Percentiles rank a stretch among this genome's conserved stretches.
Conservation (phyloP, 2,888 invertebrate species). For the Apamea monoglypha region DNA sequence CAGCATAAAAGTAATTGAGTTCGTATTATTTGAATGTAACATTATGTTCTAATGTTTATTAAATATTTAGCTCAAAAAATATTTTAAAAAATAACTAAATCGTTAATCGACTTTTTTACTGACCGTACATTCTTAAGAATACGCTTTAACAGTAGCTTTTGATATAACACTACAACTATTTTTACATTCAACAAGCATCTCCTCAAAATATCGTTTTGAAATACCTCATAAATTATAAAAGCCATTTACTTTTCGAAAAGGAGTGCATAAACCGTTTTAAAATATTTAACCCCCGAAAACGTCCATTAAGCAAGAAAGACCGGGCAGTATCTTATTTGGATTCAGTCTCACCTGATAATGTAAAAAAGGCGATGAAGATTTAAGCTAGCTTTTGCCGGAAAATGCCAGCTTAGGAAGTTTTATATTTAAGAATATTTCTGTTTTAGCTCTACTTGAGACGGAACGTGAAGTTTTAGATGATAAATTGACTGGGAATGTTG, state of each 20-base stretch:
- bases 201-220: not conserved
- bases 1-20: not conserved
- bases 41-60: not conserved
- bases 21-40: not conserved
- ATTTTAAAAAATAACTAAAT: not conserved
- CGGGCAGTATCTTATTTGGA: conserved; percentile 49
- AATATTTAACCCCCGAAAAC: conserved; percentile 47
- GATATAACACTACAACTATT: not conserved
- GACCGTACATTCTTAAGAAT: not conserved
- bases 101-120: not conserved
- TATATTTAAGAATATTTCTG: conserved; percentile 5
- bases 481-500: not conserved
- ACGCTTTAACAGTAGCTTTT: too few species aligned
- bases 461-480: not conserved
- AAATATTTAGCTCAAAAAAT: not conserved
- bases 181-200: not conserved
- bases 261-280: conserved; percentile 38
- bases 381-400: conserved; percentile 11
- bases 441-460: not conserved
- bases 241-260: conserved; percentile 23
- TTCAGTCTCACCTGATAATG: conserved; percentile 34
- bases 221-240: conserved; percentile 30
- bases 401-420: not conserved
- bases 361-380: conserved; percentile 30
- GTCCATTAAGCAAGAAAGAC: conserved; percentile 40